Percentiles rank a stretch among this genome's conserved stretches.
Conservation (phyloP, 2,113 vertebrate species). For the Petrocephalus microphthalmus region DNA sequence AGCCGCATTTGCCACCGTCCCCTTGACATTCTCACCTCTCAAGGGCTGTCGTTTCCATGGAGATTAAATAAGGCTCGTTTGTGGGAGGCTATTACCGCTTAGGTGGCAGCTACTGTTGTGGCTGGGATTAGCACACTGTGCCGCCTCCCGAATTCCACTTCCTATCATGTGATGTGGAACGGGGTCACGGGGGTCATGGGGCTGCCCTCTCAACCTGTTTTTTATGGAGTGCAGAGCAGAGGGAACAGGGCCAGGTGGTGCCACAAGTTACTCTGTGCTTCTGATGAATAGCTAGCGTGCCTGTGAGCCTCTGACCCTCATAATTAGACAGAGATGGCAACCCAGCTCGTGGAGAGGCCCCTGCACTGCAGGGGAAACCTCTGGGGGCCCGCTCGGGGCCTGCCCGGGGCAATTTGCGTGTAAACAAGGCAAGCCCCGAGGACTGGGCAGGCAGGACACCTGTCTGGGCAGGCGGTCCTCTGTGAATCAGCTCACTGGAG, state of each 20-base stretch:
- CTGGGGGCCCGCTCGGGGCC: background rate
- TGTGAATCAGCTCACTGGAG: background rate
- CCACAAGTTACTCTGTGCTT: background rate
- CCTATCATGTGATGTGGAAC: background rate
- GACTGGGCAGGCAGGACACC: background rate
- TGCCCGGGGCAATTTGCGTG: background rate
- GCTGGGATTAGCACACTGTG: background rate
- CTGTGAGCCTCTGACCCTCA: slow-evolving; percentile 1
- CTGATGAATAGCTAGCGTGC: too few species aligned
- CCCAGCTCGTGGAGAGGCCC: background rate
- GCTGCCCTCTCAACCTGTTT: background rate
- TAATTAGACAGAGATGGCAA: slow-evolving; percentile 1
- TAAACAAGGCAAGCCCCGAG: background rate
- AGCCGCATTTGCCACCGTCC: background rate
- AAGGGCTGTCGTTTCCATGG: slow-evolving; percentile 28
- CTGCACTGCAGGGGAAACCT: background rate
- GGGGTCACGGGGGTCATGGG: background rate
- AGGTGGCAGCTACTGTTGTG: slow-evolving; percentile 20
- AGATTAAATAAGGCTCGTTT: slow-evolving; percentile 28
- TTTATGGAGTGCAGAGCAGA: background rate
- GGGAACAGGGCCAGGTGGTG: background rate
- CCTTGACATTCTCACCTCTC: slow-evolving; percentile 11
- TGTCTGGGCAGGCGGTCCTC: background rate
- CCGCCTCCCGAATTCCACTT: slow-evolving; percentile 6
- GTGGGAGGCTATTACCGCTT: slow-evolving; percentile 23